Conservation (phyloP, 2,113 vertebrate genomes). For the Emberiza fucata region DNA sequence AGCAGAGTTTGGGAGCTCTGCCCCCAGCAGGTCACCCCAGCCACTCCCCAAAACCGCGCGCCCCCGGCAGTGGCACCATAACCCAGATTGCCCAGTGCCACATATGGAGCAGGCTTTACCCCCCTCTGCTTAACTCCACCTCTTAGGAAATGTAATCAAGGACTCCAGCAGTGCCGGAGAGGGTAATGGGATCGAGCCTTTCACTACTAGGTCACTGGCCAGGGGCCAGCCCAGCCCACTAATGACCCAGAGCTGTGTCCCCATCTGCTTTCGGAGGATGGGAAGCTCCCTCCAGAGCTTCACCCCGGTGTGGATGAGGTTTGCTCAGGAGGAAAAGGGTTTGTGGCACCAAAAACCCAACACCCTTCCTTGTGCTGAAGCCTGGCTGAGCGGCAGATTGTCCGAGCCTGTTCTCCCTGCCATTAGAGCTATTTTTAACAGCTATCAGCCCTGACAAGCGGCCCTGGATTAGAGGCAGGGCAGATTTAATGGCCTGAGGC, state of each 20-base stretch:
- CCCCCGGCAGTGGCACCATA: not conserved
- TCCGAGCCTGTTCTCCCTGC: not conserved
- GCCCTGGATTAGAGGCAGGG: constrained; percentile 3
- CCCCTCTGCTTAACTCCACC: not conserved
- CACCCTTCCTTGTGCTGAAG: rapidly evolving
- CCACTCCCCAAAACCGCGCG: rapidly evolving
- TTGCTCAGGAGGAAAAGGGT: not conserved
- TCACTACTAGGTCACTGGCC: constrained; percentile 57
- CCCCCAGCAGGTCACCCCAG: not conserved
- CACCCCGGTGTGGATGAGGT: not conserved
- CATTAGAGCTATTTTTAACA: constrained; percentile 41
- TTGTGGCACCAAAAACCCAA: not conserved
- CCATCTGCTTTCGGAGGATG: not conserved
- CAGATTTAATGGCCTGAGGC: constrained; percentile 1
- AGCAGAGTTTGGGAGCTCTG: not conserved
- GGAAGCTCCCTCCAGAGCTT: not conserved
- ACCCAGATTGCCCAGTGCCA: not conserved
- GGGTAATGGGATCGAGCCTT: constrained; percentile 58
- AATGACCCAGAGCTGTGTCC: not conserved
- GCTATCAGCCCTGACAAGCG: not conserved
- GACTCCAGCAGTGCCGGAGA: not conserved
- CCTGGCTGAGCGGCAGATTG: not conserved
- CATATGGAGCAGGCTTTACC: not conserved
- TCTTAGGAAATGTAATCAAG: constrained; percentile 58
- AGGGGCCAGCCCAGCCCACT: not conserved